These are phyloP conservation scores for Brassicogethes aeneus DNA, from an alignment of 2,888 invertebrate genomes.

Conservation along the genomic window DNA sequence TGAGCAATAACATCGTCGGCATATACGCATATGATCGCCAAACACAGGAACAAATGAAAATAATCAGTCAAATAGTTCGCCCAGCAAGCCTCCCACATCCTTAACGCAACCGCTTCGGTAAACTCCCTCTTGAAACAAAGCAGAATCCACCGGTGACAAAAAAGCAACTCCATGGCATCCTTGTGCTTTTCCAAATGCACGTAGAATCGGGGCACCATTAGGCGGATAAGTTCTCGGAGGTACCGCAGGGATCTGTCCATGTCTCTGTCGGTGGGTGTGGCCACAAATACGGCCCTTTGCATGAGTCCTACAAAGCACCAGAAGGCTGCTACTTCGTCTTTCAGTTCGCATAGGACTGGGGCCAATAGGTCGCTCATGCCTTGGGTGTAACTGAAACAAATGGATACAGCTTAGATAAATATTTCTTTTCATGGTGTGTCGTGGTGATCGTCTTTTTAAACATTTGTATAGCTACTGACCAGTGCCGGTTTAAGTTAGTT, in stretches of 20 bases:
- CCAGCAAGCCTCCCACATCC: conserved; percentile 98
- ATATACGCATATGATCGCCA: conserved; percentile 88
- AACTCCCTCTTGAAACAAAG: conserved; percentile 92
- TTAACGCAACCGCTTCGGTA: conserved; percentile 75
- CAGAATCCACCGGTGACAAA: conserved; percentile 93
- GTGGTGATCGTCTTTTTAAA: no score
- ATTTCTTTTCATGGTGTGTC: no score
- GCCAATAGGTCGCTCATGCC: conserved; percentile 96
- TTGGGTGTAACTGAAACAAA: conserved; percentile 59
- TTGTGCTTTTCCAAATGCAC: conserved; percentile 72
- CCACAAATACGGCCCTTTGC: conserved; percentile 90
- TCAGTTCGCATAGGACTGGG: conserved; percentile 86
- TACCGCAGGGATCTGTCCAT: conserved; percentile 89
- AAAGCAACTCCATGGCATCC: conserved; percentile 83
- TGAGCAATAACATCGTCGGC: conserved; percentile 90
- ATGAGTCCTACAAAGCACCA: conserved; percentile 98
- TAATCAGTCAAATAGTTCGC: conserved; percentile 93
- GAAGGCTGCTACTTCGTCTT: conserved; percentile 92
- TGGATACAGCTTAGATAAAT: no score
- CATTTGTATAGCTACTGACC: no score
- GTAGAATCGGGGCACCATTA: conserved; percentile 89
- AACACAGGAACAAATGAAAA: conserved; percentile 89
- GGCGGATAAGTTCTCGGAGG: conserved; percentile 74
- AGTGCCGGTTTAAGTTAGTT: no score
- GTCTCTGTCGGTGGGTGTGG: conserved; percentile 87